A percentile compares a stretch with the other conserved stretches of the same genome.
Conservation (phyloP, 53 echinoderm and acorn worm species). For the Pentamera pediparva region DNA sequence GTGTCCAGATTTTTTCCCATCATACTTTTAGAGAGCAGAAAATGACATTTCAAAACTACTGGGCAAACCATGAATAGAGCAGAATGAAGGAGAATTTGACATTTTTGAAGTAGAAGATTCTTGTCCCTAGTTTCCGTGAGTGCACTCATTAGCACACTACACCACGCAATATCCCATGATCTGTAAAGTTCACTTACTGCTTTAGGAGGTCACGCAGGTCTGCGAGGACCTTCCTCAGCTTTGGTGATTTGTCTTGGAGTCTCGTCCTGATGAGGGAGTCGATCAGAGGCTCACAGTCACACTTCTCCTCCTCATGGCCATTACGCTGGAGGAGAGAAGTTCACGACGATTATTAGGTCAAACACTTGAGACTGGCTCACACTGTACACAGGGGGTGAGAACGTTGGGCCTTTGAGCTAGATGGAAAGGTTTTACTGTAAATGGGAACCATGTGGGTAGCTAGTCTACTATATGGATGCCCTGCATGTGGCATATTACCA, state of each 20-base stretch:
- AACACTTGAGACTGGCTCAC: background rate
- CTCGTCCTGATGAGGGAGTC: constrained; percentile 68
- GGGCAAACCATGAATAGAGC: no score
- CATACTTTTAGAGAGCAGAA: no score
- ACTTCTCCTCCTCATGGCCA: constrained; percentile 37
- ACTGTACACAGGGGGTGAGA: background rate
- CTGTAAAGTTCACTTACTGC: constrained; percentile 39
- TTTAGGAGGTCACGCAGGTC: constrained; percentile 62
- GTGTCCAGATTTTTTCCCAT: no score
- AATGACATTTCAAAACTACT: no score
- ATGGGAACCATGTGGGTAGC: background rate
- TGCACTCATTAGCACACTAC: background rate
- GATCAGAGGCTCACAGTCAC: constrained; percentile 73
- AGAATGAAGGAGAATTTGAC: no score
- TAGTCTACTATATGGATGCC: no score
- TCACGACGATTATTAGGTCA: background rate
- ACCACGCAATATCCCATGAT: background rate
- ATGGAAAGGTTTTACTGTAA: background rate
- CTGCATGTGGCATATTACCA: no score
- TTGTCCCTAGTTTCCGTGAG: no score
- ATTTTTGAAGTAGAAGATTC: no score
- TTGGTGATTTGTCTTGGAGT: constrained; percentile 49
- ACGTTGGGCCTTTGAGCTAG: no score
- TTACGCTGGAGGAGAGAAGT: constrained; percentile 27
- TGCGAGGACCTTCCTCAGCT: constrained; percentile 43